Evolutionary conservation across 2,113 vertebrate genomes (phyloP).

Genomic region (Phrynosoma platyrhinos): DNA sequence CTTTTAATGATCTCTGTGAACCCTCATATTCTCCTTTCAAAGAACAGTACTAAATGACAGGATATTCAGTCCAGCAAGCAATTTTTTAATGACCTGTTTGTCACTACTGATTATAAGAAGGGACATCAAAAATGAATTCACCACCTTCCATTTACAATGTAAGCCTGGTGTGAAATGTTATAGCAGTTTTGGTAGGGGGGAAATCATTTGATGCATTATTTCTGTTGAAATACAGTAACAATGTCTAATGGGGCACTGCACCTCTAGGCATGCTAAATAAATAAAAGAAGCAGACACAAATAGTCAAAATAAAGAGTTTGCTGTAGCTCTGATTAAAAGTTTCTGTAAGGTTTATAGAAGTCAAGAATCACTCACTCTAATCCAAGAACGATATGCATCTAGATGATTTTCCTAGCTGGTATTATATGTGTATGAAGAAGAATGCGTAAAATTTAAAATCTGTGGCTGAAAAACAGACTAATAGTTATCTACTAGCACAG

Average conservation of each 20-base stretch:
- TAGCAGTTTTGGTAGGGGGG: not conserved
- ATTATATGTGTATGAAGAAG: not conserved
- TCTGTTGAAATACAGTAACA: conserved; percentile 46
- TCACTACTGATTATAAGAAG: accelerated
- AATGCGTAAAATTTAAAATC: not conserved
- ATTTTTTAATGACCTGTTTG: not conserved
- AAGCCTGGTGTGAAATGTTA: not conserved
- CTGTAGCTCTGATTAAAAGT: conserved; percentile 39
- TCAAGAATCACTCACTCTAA: not conserved
- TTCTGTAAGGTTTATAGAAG: not conserved
- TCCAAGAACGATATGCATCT: not conserved
- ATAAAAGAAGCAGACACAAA: conserved; percentile 53
- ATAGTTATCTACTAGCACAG: not conserved
- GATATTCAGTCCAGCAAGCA: accelerated
- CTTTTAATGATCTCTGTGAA: accelerated
- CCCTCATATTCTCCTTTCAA: not conserved
- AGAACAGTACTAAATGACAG: not conserved
- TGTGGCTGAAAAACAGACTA: too few species aligned
- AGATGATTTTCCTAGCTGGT: not conserved
- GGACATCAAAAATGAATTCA: not conserved
- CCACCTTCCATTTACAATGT: not conserved
- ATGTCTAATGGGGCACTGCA: conserved; percentile 39
- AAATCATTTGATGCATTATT: conserved; percentile 37
- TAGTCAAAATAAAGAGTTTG: conserved; percentile 55
- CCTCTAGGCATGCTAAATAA: conserved; percentile 46